A percentile compares a stretch with the other conserved stretches of the same genome.
Conservation (phyloP, 1,140 invertebrate species). For the Contarinia nasturtii region DNA sequence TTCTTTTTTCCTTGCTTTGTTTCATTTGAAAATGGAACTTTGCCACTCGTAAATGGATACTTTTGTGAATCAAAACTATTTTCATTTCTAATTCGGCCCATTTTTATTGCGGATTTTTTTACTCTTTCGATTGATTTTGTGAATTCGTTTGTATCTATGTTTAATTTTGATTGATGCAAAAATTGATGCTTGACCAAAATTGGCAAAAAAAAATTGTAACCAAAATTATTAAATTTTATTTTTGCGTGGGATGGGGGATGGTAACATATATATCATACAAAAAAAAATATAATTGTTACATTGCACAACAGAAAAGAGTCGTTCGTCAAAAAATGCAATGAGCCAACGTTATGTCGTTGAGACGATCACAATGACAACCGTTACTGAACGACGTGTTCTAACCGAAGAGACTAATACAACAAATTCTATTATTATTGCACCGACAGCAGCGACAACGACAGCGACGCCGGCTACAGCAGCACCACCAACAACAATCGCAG, state of each 20-base stretch:
- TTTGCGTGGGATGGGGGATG: too few relatives aligned
- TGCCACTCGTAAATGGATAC: too few relatives aligned
- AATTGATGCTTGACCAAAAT: not conserved
- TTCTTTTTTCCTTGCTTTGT: too few relatives aligned
- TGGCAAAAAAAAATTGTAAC: too few relatives aligned
- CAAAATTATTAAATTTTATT: too few relatives aligned
- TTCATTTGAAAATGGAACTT: not conserved
- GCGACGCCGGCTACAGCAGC: not conserved
- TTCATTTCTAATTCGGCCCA: too few relatives aligned
- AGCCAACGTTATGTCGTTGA: constrained; percentile 43
- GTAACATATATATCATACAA: too few relatives aligned
- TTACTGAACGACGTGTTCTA: constrained; percentile 40
- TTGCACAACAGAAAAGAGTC: constrained; percentile 9
- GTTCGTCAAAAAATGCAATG: constrained; percentile 3
- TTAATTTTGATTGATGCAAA: not conserved
- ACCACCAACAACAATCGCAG: not conserved
- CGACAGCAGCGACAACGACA: not conserved
- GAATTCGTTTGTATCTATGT: too few relatives aligned
- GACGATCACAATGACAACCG: constrained; percentile 46
- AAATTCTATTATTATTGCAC: not conserved
- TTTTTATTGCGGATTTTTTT: too few relatives aligned
- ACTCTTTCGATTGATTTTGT: too few relatives aligned
- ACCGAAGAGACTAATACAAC: constrained; percentile 22
- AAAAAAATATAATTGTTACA: constrained; percentile 6
- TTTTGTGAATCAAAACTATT: too few relatives aligned